Evolutionary conservation across 2,797 vertebrate species (phyloP).

Genomic region (Mus spretus): DNA sequence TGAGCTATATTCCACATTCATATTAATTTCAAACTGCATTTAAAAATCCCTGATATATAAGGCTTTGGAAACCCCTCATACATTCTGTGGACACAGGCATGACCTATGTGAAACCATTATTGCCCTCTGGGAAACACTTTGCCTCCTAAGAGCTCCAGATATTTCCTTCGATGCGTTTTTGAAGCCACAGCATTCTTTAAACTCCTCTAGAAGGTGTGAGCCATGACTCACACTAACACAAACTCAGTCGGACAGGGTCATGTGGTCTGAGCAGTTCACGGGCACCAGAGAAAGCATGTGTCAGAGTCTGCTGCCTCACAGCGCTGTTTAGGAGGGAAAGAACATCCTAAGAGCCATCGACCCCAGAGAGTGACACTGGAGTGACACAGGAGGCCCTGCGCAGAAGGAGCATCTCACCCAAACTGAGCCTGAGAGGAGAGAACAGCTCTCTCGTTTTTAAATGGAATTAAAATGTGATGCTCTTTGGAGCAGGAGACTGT

Average conservation of each 20-base stretch:
- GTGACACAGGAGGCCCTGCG: not conserved
- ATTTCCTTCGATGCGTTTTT: conserved; percentile 36
- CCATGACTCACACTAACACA: not conserved
- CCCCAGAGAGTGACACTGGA: not conserved
- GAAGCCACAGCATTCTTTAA: not conserved
- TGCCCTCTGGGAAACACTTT: not conserved
- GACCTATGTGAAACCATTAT: not conserved
- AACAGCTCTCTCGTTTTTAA: not conserved
- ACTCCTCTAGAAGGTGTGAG: not conserved
- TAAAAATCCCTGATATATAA: not conserved
- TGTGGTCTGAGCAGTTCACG: not conserved
- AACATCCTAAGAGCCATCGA: not conserved
- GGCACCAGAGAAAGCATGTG: not conserved
- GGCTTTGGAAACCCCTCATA: not conserved
- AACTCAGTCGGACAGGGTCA: conserved; percentile 31
- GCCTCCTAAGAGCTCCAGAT: not conserved
- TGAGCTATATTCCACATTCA: not conserved
- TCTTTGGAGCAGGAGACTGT: not conserved
- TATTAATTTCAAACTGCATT: not conserved
- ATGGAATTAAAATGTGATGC: not conserved
- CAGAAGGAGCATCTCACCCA: not conserved
- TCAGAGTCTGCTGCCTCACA: conserved; percentile 8
- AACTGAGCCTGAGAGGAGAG: not conserved
- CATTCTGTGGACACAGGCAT: not conserved
- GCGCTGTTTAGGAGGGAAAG: not conserved